Percentiles rank a stretch among this genome's conserved stretches.
Conservation (phyloP, 1,140 invertebrate genomes). For the Caenorhabditis brenneri region DNA sequence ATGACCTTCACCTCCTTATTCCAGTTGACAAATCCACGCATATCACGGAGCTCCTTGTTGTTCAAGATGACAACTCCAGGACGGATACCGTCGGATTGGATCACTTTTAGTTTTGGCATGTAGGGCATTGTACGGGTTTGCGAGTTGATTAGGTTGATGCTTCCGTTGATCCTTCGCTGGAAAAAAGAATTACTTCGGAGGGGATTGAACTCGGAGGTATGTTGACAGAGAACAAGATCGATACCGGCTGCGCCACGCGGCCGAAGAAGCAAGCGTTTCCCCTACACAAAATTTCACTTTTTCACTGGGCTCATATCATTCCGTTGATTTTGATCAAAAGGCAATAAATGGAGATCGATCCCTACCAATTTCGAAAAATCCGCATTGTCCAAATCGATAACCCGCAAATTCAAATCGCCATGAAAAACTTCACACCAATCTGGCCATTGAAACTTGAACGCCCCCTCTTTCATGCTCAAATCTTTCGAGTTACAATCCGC, state of each 20-base stretch:
- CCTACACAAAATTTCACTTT: too few relatives aligned
- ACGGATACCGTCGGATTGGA: background rate
- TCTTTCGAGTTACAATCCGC: background rate
- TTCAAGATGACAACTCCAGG: conserved; percentile 14
- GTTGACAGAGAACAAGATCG: too few relatives aligned
- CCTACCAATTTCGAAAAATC: background rate
- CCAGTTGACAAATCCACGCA: conserved; percentile 25
- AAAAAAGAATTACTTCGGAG: too few relatives aligned
- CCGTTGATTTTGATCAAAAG: too few relatives aligned
- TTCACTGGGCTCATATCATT: too few relatives aligned
- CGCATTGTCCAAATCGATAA: background rate
- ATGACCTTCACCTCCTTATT: background rate
- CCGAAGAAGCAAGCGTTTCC: too few relatives aligned
- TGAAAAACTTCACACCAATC: background rate
- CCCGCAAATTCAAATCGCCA: background rate
- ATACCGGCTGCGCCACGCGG: too few relatives aligned
- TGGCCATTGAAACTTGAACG: background rate
- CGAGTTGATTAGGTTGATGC: background rate
- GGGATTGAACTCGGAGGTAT: too few relatives aligned
- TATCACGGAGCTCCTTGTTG: background rate
- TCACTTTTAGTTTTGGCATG: background rate
- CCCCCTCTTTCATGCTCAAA: background rate
- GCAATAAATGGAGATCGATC: too few relatives aligned
- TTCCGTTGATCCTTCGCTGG: background rate
- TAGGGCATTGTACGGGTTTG: background rate